Evolutionary conservation across 2,113 vertebrate species (phyloP).

Genomic region (Megaceryle maxima): DNA sequence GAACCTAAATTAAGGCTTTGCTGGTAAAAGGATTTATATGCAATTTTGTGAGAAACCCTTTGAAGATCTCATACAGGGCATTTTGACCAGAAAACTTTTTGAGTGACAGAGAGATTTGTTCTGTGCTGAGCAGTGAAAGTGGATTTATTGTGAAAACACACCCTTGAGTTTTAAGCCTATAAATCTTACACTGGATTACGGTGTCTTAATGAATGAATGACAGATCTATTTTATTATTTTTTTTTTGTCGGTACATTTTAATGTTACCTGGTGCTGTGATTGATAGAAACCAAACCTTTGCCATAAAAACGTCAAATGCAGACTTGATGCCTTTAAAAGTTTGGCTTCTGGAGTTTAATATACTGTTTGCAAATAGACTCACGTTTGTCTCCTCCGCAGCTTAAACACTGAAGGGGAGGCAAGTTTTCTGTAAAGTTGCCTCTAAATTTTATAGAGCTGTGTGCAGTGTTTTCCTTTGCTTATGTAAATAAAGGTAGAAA

Average conservation of each 20-base stretch:
- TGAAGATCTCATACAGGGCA: conserved; percentile 71
- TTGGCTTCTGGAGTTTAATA: conserved; percentile 82
- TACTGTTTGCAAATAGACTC: conserved; percentile 80
- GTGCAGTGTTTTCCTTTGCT: conserved; percentile 53
- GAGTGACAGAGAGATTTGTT: conserved; percentile 70
- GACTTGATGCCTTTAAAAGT: conserved; percentile 75
- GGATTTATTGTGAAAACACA: conserved; percentile 80
- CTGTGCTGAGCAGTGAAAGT: conserved; percentile 70
- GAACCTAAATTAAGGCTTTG: conserved; percentile 75
- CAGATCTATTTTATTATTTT: conserved; percentile 69
- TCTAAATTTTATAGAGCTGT: conserved; percentile 61
- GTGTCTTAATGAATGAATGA: conserved; percentile 81
- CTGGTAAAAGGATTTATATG: conserved; percentile 74
- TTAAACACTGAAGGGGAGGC: conserved; percentile 55
- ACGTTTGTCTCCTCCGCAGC: conserved; percentile 68
- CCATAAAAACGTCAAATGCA: conserved; percentile 78
- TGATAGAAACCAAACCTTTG: conserved; percentile 80
- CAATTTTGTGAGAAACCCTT: conserved; percentile 71
- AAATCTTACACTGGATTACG: conserved; percentile 81
- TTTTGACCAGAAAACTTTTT: conserved; percentile 72
- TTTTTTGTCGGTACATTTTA: conserved; percentile 73
- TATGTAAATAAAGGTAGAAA: conserved; percentile 59
- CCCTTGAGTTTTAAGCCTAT: conserved; percentile 69
- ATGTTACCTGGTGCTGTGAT: conserved; percentile 74
- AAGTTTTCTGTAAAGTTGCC: conserved; percentile 61